These are phyloP conservation scores for Enteromius viviparus DNA, from an alignment of 2,797 vertebrate genomes.

Conservation along the genomic window DNA sequence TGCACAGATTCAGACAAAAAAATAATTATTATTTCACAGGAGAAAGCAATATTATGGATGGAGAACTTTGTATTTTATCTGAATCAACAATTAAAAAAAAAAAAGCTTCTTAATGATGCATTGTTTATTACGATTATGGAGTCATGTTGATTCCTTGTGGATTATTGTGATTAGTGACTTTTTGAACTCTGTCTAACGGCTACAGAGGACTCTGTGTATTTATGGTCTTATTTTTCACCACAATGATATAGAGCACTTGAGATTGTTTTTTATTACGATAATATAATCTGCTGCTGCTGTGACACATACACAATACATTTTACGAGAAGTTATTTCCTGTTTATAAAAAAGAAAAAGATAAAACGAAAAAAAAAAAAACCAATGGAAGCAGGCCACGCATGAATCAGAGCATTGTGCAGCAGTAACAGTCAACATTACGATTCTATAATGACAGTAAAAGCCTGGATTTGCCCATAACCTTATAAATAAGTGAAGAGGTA, in stretches of 20 bases:
- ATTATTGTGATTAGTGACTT: not conserved
- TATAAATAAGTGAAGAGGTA: conserved; percentile 43
- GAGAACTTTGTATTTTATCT: not conserved
- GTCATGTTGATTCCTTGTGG: not conserved
- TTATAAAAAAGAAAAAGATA: not conserved
- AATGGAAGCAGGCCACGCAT: conserved; percentile 12
- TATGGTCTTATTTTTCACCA: conserved; percentile 15
- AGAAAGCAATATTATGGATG: not conserved
- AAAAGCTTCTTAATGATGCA: not conserved
- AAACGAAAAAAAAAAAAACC: not conserved
- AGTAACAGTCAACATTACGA: conserved; percentile 19
- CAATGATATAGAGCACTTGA: conserved; percentile 12
- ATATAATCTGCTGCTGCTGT: not conserved
- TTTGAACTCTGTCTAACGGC: not conserved
- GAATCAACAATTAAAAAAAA: not conserved
- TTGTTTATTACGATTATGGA: not conserved
- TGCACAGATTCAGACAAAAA: not conserved
- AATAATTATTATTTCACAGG: not conserved
- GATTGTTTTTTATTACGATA: conserved; percentile 14
- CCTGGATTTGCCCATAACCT: conserved; percentile 44
- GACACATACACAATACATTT: not conserved
- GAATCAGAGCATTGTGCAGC: not conserved
- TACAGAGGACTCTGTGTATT: not conserved
- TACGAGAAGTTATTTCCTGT: conserved; percentile 15
- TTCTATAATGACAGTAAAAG: conserved; percentile 44